These are phyloP conservation scores for Solenopsis invicta DNA, from an alignment of 1,140 invertebrate genomes.

Conservation along the genomic window DNA sequence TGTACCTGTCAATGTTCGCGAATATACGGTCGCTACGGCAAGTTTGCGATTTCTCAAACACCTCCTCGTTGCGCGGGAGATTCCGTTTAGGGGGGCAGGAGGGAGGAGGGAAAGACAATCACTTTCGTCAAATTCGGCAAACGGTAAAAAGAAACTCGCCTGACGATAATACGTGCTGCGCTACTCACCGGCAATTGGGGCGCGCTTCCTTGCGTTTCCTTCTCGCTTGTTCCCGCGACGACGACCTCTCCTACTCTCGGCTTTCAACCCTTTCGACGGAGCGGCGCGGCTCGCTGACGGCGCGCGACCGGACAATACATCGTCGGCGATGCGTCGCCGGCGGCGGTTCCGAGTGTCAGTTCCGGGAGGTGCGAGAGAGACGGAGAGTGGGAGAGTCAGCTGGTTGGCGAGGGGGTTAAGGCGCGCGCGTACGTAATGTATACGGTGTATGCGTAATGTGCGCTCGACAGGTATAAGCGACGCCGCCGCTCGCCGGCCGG, in stretches of 20 bases:
- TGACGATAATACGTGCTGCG: background rate
- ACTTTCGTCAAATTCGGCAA: background rate
- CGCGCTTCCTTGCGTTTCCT: background rate
- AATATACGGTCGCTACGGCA: background rate
- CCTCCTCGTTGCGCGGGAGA: background rate
- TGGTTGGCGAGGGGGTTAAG: slow-evolving; percentile 59
- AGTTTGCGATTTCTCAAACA: background rate
- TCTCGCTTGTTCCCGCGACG: slow-evolving; percentile 2
- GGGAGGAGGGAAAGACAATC: too few relatives aligned
- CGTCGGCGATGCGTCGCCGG: slow-evolving; percentile 53
- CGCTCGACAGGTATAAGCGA: background rate
- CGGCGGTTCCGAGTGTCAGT: slow-evolving; percentile 55
- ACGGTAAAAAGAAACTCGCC: background rate
- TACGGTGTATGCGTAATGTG: slow-evolving; percentile 8
- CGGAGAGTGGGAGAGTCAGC: slow-evolving; percentile 41
- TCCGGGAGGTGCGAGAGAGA: slow-evolving; percentile 37
- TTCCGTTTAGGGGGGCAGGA: background rate
- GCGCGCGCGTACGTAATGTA: slow-evolving; percentile 37
- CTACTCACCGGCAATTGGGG: slow-evolving; percentile 40
- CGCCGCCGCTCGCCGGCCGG: slow-evolving; percentile 2
- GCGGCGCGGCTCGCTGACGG: slow-evolving; percentile 48
- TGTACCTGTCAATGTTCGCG: background rate
- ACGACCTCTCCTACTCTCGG: slow-evolving; percentile 14
- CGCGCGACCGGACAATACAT: slow-evolving; percentile 56
- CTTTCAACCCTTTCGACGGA: slow-evolving; percentile 52